These are phyloP conservation scores for Aleiodes leptofemur DNA, from an alignment of 2,888 invertebrate species.

Conservation along the genomic window DNA sequence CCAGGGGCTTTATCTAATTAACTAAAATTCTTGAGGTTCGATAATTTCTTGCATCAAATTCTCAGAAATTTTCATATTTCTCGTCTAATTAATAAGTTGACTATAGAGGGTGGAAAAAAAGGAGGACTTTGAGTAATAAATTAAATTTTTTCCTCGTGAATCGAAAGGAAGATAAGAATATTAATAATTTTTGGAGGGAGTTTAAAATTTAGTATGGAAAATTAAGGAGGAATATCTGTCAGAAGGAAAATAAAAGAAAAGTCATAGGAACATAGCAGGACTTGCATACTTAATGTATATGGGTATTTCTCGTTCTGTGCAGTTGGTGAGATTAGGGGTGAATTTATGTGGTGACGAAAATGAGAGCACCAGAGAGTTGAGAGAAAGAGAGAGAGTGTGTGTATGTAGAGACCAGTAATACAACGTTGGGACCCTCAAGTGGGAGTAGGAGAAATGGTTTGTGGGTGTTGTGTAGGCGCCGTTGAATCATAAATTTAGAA, in stretches of 20 bases:
- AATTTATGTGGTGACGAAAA: conserved; percentile 45
- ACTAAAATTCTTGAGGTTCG: conserved; percentile 9
- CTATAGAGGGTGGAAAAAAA: no score
- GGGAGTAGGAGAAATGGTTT: conserved; percentile 16
- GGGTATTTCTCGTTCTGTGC: conserved; percentile 37
- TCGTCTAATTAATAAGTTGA: no score
- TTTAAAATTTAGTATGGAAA: no score
- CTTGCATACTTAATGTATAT: conserved; percentile 28
- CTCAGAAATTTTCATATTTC: no score
- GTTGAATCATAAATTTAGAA: conserved; percentile 42
- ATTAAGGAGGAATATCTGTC: no score
- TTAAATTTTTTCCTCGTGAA: no score
- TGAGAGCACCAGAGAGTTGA: conserved; percentile 24
- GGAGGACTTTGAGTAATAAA: no score
- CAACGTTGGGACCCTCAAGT: neutral
- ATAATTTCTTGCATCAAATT: neutral
- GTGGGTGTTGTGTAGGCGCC: conserved; percentile 35
- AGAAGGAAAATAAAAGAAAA: no score
- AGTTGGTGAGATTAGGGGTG: conserved; percentile 36
- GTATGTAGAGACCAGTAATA: neutral
- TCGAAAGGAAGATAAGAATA: no score
- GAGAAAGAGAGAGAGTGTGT: neutral
- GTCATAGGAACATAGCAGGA: neutral
- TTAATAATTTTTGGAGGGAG: no score
- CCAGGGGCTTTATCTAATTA: conserved; percentile 28